Percentiles rank a stretch among this genome's conserved stretches.
phyloP scores from a whole-genome alignment of 2,888 invertebrate species.

The Aphodius sticticus region DNA sequence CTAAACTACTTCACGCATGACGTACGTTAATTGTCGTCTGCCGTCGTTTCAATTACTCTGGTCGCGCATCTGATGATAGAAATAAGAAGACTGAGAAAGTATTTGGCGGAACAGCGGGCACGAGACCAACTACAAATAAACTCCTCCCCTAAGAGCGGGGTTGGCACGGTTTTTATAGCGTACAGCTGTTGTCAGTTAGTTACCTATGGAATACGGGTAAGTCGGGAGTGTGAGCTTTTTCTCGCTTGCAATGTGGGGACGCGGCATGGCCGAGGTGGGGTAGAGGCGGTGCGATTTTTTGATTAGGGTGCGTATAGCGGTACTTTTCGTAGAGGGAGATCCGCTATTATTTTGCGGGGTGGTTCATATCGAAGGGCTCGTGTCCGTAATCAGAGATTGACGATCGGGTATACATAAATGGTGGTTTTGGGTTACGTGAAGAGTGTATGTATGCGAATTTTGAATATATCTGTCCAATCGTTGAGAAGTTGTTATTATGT shows the following conservation, averaged over 20 bases:
- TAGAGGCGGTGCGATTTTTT: background rate
- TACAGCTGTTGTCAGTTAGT: slow-evolving; percentile 54
- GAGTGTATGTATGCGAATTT: background rate
- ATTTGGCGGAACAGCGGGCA: slow-evolving; percentile 47
- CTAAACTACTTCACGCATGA: slow-evolving; percentile 28
- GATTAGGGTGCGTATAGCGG: slow-evolving; percentile 12
- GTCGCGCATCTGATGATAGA: slow-evolving; percentile 15
- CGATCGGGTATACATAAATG: background rate
- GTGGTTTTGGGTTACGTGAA: background rate
- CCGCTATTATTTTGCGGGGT: background rate
- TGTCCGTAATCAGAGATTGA: background rate
- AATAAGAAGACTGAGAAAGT: slow-evolving; percentile 7
- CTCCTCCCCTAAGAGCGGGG: slow-evolving; percentile 58
- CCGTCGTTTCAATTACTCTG: slow-evolving; percentile 14
- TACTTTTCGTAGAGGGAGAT: slow-evolving; percentile 10
- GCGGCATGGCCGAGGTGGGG: slow-evolving; percentile 32
- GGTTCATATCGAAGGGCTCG: background rate
- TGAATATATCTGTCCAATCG: background rate
- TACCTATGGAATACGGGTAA: slow-evolving; percentile 39
- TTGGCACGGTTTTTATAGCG: slow-evolving; percentile 52
- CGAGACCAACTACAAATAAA: slow-evolving; percentile 58
- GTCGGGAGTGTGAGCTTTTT: slow-evolving; percentile 43
- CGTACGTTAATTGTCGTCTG: slow-evolving; percentile 12
- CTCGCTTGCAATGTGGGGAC: slow-evolving; percentile 28
- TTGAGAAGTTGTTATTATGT: no score